These are phyloP conservation scores for Paedocypris micromegethes DNA, from an alignment of 2,797 vertebrate genomes.

Conservation along the genomic window DNA sequence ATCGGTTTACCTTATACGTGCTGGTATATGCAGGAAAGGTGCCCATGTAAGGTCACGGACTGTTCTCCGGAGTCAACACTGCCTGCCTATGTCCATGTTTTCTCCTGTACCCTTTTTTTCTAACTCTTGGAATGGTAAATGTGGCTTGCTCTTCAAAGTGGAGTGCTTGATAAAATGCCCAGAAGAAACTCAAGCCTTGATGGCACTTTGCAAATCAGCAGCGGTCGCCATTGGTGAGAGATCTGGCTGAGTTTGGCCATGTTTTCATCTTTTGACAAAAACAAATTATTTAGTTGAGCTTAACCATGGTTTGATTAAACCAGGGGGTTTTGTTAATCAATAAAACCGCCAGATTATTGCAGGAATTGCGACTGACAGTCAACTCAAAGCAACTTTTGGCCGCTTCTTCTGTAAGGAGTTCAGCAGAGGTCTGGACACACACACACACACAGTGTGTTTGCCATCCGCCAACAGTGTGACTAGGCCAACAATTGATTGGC, in stretches of 20 bases:
- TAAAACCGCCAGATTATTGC: too few species aligned
- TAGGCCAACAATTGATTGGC: too few species aligned
- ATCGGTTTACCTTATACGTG: constrained; percentile 75
- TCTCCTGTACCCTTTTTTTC: constrained; percentile 48
- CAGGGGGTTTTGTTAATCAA: background rate
- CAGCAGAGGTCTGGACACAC: too few species aligned
- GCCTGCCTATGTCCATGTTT: constrained; percentile 43
- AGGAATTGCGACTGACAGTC: too few species aligned
- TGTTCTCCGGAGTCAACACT: constrained; percentile 62
- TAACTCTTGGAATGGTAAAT: constrained; percentile 45
- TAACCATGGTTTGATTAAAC: constrained; percentile 22
- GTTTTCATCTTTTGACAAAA: constrained; percentile 35
- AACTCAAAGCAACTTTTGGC: too few species aligned
- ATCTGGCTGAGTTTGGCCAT: constrained; percentile 34
- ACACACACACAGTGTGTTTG: too few species aligned
- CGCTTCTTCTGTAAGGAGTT: too few species aligned
- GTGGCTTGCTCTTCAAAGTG: constrained; percentile 43
- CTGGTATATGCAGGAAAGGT: constrained; percentile 74
- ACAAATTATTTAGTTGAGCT: constrained; percentile 21
- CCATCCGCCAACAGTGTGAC: too few species aligned
- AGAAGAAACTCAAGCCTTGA: constrained; percentile 28
- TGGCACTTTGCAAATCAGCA: constrained; percentile 38
- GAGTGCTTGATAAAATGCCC: constrained; percentile 42
- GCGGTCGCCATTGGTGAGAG: constrained; percentile 23
- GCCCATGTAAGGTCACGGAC: constrained; percentile 73